Conservation (phyloP, 2,888 invertebrate genomes). For the Eupithecia abbreviata region DNA sequence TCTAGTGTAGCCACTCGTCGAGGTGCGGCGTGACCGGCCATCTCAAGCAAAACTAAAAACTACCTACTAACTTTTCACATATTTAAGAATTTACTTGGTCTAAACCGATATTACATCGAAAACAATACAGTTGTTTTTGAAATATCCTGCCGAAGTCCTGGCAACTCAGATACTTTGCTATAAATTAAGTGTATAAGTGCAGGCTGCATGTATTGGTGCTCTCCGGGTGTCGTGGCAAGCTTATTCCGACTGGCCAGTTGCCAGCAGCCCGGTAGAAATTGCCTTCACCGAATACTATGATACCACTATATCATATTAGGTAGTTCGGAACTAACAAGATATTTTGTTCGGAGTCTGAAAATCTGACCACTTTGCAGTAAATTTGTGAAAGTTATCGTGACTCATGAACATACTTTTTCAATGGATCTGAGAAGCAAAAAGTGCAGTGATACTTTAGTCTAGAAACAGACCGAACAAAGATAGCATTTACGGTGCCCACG, state of each 20-base stretch:
- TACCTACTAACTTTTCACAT: neutral
- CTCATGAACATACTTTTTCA: neutral
- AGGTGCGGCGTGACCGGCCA: too few relatives aligned
- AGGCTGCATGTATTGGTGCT: constrained; percentile 70
- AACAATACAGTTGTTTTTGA: constrained; percentile 3
- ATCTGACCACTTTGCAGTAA: constrained; percentile 2
- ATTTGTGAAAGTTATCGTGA: constrained; percentile 2
- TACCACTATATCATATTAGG: constrained; percentile 57
- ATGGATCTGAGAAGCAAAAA: neutral
- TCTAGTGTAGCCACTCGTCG: too few relatives aligned
- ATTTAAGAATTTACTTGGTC: neutral
- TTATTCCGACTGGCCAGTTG: constrained; percentile 78
- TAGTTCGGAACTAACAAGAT: constrained; percentile 18
- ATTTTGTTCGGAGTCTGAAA: constrained; percentile 4
- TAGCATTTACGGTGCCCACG: neutral
- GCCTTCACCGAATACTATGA: constrained; percentile 78
- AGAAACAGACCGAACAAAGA: neutral
- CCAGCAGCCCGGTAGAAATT: constrained; percentile 76
- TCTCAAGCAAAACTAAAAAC: too few relatives aligned
- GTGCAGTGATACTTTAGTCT: neutral
- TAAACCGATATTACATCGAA: neutral
- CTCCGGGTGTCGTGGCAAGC: constrained; percentile 74
- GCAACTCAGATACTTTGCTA: constrained; percentile 39
- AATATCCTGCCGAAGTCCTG: constrained; percentile 22
- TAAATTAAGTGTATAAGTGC: constrained; percentile 63